phyloP scores from a whole-genome alignment of 2,113 vertebrate genomes.

The Prietella phreatophila region DNA sequence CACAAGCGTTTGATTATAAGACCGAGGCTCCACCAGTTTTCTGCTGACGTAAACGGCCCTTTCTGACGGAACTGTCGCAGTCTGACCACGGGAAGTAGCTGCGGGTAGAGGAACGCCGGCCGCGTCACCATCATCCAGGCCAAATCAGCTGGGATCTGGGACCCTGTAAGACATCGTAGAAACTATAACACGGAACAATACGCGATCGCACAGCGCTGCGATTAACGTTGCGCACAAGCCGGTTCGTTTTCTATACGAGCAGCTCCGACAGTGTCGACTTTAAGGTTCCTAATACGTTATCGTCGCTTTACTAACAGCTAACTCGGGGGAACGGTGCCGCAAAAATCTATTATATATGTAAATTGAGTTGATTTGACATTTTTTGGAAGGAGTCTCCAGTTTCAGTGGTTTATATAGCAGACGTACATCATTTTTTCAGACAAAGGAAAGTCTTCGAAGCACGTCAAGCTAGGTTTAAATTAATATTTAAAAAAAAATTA shows the following conservation, averaged over 20 bases:
- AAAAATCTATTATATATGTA: too few relatives aligned
- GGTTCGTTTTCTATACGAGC: background rate
- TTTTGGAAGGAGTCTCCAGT: background rate
- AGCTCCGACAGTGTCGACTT: background rate
- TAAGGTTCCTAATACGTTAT: background rate
- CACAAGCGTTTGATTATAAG: background rate
- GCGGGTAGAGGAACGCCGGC: constrained; percentile 86
- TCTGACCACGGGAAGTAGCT: constrained; percentile 82
- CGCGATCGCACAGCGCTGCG: too few relatives aligned
- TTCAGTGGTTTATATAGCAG: background rate
- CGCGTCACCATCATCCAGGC: constrained; percentile 88
- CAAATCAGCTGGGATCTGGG: constrained; percentile 79
- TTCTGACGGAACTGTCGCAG: constrained; percentile 78
- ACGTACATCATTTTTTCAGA: too few relatives aligned
- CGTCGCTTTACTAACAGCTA: background rate
- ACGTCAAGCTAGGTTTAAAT: too few relatives aligned
- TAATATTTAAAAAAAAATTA: too few relatives aligned
- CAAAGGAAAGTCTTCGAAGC: too few relatives aligned
- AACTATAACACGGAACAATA: background rate
- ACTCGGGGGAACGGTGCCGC: background rate
- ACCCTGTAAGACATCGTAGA: constrained; percentile 49
- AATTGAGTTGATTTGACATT: background rate
- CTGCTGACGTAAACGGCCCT: constrained; percentile 82
- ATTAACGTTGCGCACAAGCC: background rate
- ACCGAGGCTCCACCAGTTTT: constrained; percentile 80